phyloP scores from a whole-genome alignment of 2,888 invertebrate genomes.

The Melieria omissa region DNA sequence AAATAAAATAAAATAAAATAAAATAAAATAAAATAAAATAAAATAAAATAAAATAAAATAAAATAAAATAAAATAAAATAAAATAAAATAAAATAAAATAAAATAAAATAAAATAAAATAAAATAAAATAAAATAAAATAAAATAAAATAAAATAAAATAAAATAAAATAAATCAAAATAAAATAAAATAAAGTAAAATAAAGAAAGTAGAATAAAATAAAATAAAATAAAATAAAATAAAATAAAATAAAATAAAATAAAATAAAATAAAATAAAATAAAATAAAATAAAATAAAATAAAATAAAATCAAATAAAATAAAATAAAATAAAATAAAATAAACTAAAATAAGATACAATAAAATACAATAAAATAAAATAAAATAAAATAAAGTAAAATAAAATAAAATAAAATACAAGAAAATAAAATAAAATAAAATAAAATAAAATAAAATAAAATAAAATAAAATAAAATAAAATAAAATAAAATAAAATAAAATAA shows the following conservation, averaged over 20 bases:
- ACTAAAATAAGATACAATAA: not conserved
- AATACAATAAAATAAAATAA: not conserved
- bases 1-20: no score
- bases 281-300: not conserved
- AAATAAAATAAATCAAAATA: not conserved
- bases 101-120: no score
- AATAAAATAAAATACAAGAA: no score
- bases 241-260: not conserved
- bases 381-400: no score
- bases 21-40: no score
- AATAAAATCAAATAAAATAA: not conserved
- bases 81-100: no score
- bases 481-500: no score
- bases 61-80: no score
- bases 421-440: no score
- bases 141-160: not conserved
- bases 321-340: not conserved
- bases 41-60: no score
- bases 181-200: not conserved
- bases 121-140: not conserved
- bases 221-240: not conserved
- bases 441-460: no score
- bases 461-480: no score
- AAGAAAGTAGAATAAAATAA: not conserved
- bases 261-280: not conserved